Conservation (phyloP, 2,797 vertebrate species). For the Pseudopleuronectes americanus region DNA sequence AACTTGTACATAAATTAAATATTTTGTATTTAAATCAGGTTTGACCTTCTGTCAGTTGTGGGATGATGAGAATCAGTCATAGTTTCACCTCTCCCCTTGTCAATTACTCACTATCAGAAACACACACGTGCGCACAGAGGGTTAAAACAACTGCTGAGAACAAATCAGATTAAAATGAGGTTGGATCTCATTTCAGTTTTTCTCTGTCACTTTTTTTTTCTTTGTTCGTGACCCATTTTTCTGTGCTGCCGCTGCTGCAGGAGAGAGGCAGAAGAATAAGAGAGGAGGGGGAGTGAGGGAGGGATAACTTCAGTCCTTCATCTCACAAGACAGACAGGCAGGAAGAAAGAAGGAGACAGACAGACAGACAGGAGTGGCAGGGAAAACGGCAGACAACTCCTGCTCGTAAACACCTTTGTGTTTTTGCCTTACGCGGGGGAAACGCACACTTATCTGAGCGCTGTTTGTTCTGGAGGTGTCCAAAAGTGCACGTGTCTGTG, state of each 20-base stretch:
- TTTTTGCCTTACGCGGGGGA: conserved; percentile 52
- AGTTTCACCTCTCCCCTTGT: conserved; percentile 18
- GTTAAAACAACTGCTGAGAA: conserved; percentile 75
- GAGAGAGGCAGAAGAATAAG: conserved; percentile 44
- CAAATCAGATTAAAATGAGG: conserved; percentile 78
- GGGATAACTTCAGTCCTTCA: conserved; percentile 61
- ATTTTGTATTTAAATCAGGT: neutral
- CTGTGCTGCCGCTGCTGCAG: conserved; percentile 62
- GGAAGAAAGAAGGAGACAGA: conserved; percentile 40
- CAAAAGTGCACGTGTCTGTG: conserved; percentile 10
- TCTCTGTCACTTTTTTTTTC: conserved; percentile 74
- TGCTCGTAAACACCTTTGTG: conserved; percentile 54
- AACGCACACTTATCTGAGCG: conserved; percentile 37
- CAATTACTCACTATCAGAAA: conserved; percentile 24
- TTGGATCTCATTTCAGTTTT: conserved; percentile 75
- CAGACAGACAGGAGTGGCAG: conserved; percentile 33
- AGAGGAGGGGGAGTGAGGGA: conserved; percentile 27
- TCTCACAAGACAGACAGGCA: conserved; percentile 41
- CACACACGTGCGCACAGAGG: conserved; percentile 22
- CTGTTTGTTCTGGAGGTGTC: conserved; percentile 45
- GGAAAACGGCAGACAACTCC: conserved; percentile 36
- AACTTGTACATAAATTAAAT: neutral
- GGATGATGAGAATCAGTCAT: conserved; percentile 27
- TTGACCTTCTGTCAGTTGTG: neutral
- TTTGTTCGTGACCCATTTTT: conserved; percentile 82